These are phyloP conservation scores for Xenopus borealis DNA, from an alignment of 2,113 vertebrate genomes.

Conservation along the genomic window DNA sequence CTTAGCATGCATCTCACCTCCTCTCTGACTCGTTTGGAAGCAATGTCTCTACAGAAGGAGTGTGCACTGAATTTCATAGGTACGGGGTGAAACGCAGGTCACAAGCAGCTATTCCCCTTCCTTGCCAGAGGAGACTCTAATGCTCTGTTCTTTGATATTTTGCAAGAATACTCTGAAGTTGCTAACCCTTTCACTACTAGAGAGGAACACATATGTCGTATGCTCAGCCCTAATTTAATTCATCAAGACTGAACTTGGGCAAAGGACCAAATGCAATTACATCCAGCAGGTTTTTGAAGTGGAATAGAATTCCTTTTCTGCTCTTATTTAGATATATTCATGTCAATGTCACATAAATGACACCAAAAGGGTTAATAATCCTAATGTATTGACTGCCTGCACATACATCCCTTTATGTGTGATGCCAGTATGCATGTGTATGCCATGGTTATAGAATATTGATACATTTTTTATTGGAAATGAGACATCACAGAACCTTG, in stretches of 20 bases:
- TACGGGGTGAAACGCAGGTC: conserved; percentile 44
- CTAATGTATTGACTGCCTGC: too few relatives aligned
- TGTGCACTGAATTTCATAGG: conserved; percentile 46
- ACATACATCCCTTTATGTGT: too few relatives aligned
- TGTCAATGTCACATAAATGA: too few relatives aligned
- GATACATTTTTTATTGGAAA: conserved; percentile 4
- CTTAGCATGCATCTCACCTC: conserved; percentile 46
- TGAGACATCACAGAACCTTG: neutral
- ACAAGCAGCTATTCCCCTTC: conserved; percentile 42
- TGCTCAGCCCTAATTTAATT: neutral
- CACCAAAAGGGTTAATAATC: too few relatives aligned
- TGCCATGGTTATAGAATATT: too few relatives aligned
- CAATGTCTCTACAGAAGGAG: conserved; percentile 45
- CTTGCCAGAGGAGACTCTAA: conserved; percentile 44
- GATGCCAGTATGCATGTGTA: too few relatives aligned
- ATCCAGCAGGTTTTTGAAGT: too few relatives aligned
- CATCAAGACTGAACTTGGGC: too few relatives aligned
- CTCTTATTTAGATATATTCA: too few relatives aligned
- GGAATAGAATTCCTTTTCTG: too few relatives aligned
- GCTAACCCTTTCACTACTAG: conserved; percentile 11
- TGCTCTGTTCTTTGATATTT: conserved; percentile 42
- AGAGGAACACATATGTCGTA: neutral
- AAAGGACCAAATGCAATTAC: too few relatives aligned
- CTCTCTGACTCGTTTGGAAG: conserved; percentile 43
- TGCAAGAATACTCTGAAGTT: conserved; percentile 14